Base-by-base conservation (phyloP, 2,888 invertebrate genomes). In the Dynastes hyllus region DNA sequence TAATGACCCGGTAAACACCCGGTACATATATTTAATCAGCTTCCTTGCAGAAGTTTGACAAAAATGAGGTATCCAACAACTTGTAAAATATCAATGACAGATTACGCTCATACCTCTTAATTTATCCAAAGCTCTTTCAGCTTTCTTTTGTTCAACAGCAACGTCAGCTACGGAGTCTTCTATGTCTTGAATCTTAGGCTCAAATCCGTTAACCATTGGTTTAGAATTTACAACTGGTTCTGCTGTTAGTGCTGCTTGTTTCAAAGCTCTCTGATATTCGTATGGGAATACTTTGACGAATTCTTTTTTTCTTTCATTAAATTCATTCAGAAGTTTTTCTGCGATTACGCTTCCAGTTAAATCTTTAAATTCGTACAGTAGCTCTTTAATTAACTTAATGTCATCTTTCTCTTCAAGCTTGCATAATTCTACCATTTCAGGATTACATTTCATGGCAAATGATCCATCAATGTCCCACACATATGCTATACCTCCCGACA, bases 241-340 rank as follows among this genome's bases (percentile, higher is more conserved):
- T 78, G 90, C 89, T 81, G 91, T 91, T 83, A 90, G 88, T 13
- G 90, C 90, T 81, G 91, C 91, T 85, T 95, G 86, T 83, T 94
- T 93, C 29, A 99, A 90, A 0, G 96, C 98, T 81, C 95, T 92
- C 87, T 98, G 97, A 90, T 98, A 99, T 87, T 99, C 99, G 86
- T 95, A 95, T 0, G 99, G 99, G 92, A 99, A 99, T 67, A 99
- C 89, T 91, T 99, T 99, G 77, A 98, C 92, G 88, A 99, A 97
- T 88, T 94, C 92, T 90, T 65, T 95, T 93, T 77, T 94, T 92
- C 79, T 91, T 91, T 0, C 94, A 92, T 98, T 98, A 97, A 79
- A 95, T 92, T 82, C 88, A 40, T 92, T 90, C 0, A 99, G 89
- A 45, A 99, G 90, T 40, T 94, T 91, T 81, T 93, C 90, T 3